These are phyloP conservation scores for Oncorhynchus mykiss DNA, from an alignment of 2,113 vertebrate genomes.

Conservation along the genomic window DNA sequence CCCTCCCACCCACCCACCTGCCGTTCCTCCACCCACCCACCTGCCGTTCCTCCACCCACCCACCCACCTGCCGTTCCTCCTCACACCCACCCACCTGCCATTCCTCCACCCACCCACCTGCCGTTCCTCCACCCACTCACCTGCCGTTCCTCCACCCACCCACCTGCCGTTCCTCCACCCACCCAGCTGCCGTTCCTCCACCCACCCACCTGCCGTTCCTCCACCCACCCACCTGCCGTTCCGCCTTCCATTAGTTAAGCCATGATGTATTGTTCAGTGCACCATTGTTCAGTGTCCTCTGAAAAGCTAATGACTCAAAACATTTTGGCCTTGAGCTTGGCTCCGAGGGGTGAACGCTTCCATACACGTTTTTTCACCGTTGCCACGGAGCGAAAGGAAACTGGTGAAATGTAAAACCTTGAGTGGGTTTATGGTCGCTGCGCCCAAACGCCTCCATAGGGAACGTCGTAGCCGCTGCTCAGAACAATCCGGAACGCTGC, in stretches of 20 bases:
- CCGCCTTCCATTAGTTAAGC: slow-evolving; percentile 12
- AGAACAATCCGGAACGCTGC: slow-evolving; percentile 23
- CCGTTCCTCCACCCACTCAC: too few relatives aligned
- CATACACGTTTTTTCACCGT: not conserved
- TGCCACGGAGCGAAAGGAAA: too few relatives aligned
- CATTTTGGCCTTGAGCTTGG: not conserved
- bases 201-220: too few relatives aligned
- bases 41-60: too few relatives aligned
- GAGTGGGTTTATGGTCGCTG: slow-evolving; percentile 22
- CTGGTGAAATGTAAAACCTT: slow-evolving; percentile 10
- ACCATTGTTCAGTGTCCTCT: not conserved
- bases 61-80: too few relatives aligned
- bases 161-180: not conserved
- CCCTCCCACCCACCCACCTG: too few relatives aligned
- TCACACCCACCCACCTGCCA: too few relatives aligned
- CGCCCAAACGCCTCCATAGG: slow-evolving; percentile 33
- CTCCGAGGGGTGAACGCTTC: not conserved
- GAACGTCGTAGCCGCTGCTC: slow-evolving; percentile 43
- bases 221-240: not conserved
- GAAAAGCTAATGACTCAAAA: slow-evolving; percentile 6
- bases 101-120: too few relatives aligned
- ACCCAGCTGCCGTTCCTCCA: not conserved
- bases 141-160: not conserved
- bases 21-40: too few relatives aligned
- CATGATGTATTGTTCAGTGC: slow-evolving; percentile 11